Evolutionary conservation across 1,140 invertebrate genomes (phyloP).

Genomic region (Drosophila oshimai): DNA sequence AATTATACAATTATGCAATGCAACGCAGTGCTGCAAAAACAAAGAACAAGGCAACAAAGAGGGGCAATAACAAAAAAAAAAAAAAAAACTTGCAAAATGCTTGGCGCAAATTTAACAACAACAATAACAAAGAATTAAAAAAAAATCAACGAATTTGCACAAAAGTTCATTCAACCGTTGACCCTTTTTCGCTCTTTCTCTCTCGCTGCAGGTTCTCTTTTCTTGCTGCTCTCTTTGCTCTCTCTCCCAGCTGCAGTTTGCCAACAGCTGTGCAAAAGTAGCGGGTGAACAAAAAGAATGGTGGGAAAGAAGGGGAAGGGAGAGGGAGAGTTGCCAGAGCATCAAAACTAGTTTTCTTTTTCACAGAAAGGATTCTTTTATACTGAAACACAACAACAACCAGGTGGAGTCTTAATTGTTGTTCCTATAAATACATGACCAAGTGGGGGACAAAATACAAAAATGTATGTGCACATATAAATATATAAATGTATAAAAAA

Average conservation of each 20-base stretch:
- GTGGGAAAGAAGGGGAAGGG: neutral
- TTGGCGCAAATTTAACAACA: conserved; percentile 52
- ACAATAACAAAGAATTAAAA: conserved; percentile 6
- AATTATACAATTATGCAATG: conserved; percentile 27
- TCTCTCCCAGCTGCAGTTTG: conserved; percentile 17
- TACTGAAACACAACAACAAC: neutral
- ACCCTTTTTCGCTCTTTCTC: conserved; percentile 65
- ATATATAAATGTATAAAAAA: conserved; percentile 30
- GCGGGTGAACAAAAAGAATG: neutral
- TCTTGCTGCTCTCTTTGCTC: neutral
- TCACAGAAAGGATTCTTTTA: conserved; percentile 3
- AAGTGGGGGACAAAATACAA: conserved; percentile 15
- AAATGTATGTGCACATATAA: neutral
- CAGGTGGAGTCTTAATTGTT: conserved; percentile 21
- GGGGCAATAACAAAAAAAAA: conserved; percentile 13
- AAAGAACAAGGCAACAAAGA: conserved; percentile 44
- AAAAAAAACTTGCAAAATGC: conserved; percentile 50
- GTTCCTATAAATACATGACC: conserved; percentile 30
- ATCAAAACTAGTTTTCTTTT: conserved; percentile 62
- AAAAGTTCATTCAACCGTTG: conserved; percentile 75
- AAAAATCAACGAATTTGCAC: conserved; percentile 53
- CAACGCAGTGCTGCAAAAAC: conserved; percentile 7
- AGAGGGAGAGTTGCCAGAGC: neutral
- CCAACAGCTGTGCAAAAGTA: conserved; percentile 58
- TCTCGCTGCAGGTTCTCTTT: conserved; percentile 9